Evolutionary conservation across 2,888 invertebrate species (phyloP).

Genomic region (Bedellia somnulentella): DNA sequence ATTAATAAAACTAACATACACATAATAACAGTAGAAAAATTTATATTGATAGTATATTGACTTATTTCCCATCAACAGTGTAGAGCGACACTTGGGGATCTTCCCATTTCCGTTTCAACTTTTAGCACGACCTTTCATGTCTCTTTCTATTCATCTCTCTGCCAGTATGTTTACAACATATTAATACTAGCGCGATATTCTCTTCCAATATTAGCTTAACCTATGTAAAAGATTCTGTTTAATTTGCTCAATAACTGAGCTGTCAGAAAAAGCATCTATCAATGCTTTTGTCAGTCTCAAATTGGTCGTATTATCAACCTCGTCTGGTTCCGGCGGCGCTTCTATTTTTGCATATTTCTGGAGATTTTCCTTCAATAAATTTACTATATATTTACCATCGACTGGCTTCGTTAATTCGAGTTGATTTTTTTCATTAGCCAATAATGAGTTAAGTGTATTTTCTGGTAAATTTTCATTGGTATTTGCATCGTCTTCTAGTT

Average conservation of each 20-base stretch:
- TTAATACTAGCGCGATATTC: too few relatives aligned
- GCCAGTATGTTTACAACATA: too few relatives aligned
- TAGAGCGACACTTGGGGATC: too few relatives aligned
- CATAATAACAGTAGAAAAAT: too few relatives aligned
- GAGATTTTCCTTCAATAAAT: conserved; percentile 32
- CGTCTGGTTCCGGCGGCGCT: conserved; percentile 23
- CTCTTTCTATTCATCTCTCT: too few relatives aligned
- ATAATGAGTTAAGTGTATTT: conserved; percentile 24
- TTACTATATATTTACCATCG: conserved; percentile 24
- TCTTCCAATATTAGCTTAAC: conserved; percentile 13
- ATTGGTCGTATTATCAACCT: conserved; percentile 31
- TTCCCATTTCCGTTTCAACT: too few relatives aligned
- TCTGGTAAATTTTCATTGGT: conserved; percentile 14
- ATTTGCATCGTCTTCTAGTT: conserved; percentile 27
- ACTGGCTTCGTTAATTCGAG: conserved; percentile 23
- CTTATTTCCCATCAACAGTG: too few relatives aligned
- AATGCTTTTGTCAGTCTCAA: conserved; percentile 47
- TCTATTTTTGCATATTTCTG: conserved; percentile 20
- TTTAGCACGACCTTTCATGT: too few relatives aligned
- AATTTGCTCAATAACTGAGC: conserved; percentile 57
- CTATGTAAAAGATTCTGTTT: conserved; percentile 49
- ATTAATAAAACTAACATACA: too few relatives aligned
- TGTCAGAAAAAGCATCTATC: conserved; percentile 68
- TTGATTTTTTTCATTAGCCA: conserved; percentile 27
- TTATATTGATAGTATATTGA: too few relatives aligned